phyloP scores from a whole-genome alignment of 2,113 vertebrate species.

The Leptodactylus fuscus region DNA sequence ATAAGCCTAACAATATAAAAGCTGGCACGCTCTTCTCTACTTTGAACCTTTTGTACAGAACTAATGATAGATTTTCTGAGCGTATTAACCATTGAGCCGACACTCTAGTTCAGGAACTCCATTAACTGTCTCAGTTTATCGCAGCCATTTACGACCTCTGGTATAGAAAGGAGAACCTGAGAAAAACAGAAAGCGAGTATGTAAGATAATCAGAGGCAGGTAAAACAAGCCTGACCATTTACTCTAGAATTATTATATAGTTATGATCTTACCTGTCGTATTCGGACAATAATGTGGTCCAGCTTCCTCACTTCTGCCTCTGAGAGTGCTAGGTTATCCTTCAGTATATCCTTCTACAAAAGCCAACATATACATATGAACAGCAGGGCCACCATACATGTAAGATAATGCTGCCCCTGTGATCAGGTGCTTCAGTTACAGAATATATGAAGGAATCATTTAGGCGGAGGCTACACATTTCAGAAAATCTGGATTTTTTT shows the following conservation, averaged over 20 bases:
- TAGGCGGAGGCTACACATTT: too few species aligned
- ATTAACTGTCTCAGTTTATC: constrained; percentile 67
- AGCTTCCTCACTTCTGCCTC: constrained; percentile 82
- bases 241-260: background rate
- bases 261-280: constrained; percentile 75
- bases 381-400: background rate
- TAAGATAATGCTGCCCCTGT: background rate
- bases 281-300: constrained; percentile 78
- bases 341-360: constrained; percentile 78
- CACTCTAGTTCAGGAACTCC: constrained; percentile 62
- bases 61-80: background rate
- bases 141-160: constrained; percentile 61
- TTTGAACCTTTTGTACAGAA: too few species aligned
- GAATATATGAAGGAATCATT: too few species aligned
- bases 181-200: constrained; percentile 25
- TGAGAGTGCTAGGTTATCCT: constrained; percentile 79
- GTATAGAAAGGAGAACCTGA: constrained; percentile 67
- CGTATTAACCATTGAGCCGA: background rate
- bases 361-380: constrained; percentile 24
- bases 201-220: too few species aligned
- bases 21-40: background rate
- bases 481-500: too few species aligned
- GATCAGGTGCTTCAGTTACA: too few species aligned
- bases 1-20: too few species aligned
- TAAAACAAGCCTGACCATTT: background rate